A percentile compares a stretch with the other conserved stretches of the same genome.
These are phyloP conservation scores for Hemitrygon akajei DNA, from an alignment of 2,797 vertebrate genomes.

Conservation along the genomic window DNA sequence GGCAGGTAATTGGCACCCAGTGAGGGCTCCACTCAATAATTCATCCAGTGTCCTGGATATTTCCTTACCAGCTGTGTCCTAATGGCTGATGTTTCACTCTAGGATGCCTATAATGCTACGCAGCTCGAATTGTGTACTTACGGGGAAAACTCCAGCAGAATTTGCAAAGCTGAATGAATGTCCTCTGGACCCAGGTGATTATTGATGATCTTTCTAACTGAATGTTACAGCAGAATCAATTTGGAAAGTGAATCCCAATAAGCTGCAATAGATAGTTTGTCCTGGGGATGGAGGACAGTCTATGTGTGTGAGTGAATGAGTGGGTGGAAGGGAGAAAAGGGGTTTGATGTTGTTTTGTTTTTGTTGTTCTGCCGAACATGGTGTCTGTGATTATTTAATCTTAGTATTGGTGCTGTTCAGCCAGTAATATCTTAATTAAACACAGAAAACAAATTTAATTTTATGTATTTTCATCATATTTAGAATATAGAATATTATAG, in stretches of 20 bases:
- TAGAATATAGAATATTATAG: background rate
- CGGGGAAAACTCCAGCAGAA: conserved; percentile 88
- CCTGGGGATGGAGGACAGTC: too few relatives aligned
- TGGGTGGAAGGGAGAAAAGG: too few relatives aligned
- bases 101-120: conserved; percentile 98
- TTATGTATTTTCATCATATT: background rate
- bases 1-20: conserved; percentile 66
- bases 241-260: background rate
- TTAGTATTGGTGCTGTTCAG: background rate
- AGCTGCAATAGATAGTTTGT: too few relatives aligned
- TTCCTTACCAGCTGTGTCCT: background rate
- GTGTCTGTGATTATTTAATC: background rate
- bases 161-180: conserved; percentile 93
- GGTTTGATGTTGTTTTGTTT: too few relatives aligned
- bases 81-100: conserved; percentile 43
- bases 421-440: too few relatives aligned
- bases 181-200: conserved; percentile 87
- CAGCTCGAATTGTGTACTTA: conserved; percentile 94
- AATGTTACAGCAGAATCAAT: background rate
- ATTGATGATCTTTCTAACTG: background rate
- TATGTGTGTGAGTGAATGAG: too few relatives aligned
- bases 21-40: too few relatives aligned
- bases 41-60: background rate
- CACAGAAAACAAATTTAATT: background rate
- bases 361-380: too few relatives aligned